Base-by-base conservation (phyloP, 2,113 vertebrate species). In the Hemiprocne comata region DNA sequence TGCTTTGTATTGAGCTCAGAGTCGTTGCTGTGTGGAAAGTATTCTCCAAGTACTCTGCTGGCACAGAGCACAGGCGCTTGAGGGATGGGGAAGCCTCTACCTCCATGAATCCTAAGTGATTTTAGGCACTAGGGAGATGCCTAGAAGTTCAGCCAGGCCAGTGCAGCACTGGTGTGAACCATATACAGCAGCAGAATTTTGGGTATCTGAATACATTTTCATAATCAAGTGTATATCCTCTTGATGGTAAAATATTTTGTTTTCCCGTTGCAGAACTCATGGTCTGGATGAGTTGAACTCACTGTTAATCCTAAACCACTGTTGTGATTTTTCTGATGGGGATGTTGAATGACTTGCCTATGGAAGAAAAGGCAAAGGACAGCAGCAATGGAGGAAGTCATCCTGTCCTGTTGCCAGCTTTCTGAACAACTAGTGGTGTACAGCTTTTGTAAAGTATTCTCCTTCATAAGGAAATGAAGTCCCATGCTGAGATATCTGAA, bases 401-500 rank as follows among this genome's bases (percentile, higher is more conserved):
- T 28, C 0, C 0, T 19, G 23, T 71, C 20, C 74, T 89, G 50
- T 36, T 6, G 8, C 46, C 75, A 72, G 28, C 21, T 82, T 46
- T 66, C 57, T 31, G 65, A 81, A 64, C 0, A 1, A 48, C 12
- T 36, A 61, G n/a, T 26, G 55, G 25, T 40, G 28, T 38, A 29
- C n/a, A 38, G 55, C 51, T 72, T 79, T n/a, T 76, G 67, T 70
- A 51, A 31, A 15, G 13, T 28, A 79, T 57, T 89, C 66, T 85
- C 46, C 65, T 77, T 90, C n/a, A 24, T 8, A 38, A 71, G 40
- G 61, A 92, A 94, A 77, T 67, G 55, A 90, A 19, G 71, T 38
- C 57, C 42, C 78, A 67, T 44, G 51, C 71, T 77, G 90, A 85
- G 82, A 57, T 85, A 96, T 64, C 69, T 87, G 55, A 57, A 76